Conservation (phyloP, 1,140 invertebrate genomes). For the Meloidogyne exigua region DNA sequence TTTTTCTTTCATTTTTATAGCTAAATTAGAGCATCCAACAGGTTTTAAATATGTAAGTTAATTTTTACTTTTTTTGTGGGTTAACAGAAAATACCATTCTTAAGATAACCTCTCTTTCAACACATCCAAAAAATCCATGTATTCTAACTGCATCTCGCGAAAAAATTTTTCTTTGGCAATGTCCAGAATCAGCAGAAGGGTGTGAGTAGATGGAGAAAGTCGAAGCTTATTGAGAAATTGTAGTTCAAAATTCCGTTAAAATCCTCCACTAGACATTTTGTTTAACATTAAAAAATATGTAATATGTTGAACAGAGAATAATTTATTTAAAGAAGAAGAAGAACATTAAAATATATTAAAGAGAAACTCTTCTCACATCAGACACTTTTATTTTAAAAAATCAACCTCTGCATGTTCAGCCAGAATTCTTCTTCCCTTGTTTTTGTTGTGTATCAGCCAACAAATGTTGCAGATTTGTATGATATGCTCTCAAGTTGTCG, state of each 20-base stretch:
- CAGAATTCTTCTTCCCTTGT: neutral
- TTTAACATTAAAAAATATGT: too few relatives aligned
- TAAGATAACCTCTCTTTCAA: conserved; percentile 37
- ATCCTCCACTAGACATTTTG: too few relatives aligned
- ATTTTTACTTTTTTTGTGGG: too few relatives aligned
- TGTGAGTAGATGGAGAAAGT: too few relatives aligned
- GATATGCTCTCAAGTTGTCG: neutral
- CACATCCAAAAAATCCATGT: conserved; percentile 47
- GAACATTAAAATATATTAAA: too few relatives aligned
- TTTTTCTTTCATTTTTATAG: neutral
- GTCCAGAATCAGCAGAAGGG: neutral
- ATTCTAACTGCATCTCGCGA: conserved; percentile 32
- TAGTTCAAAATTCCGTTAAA: too few relatives aligned
- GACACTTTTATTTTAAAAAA: neutral
- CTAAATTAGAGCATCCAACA: conserved; percentile 31
- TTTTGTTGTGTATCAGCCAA: neutral
- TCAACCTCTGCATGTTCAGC: neutral
- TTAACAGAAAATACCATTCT: too few relatives aligned
- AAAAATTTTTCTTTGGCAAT: conserved; percentile 44
- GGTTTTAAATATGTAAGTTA: conserved; percentile 37
- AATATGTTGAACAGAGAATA: too few relatives aligned
- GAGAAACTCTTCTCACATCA: too few relatives aligned
- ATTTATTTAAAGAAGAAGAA: too few relatives aligned
- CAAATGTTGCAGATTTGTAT: neutral
- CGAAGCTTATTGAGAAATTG: too few relatives aligned